Percentiles rank a stretch among this genome's conserved stretches.
Evolutionary conservation across 1,140 invertebrate genomes (phyloP).

Genomic region (Sipha flava): DNA sequence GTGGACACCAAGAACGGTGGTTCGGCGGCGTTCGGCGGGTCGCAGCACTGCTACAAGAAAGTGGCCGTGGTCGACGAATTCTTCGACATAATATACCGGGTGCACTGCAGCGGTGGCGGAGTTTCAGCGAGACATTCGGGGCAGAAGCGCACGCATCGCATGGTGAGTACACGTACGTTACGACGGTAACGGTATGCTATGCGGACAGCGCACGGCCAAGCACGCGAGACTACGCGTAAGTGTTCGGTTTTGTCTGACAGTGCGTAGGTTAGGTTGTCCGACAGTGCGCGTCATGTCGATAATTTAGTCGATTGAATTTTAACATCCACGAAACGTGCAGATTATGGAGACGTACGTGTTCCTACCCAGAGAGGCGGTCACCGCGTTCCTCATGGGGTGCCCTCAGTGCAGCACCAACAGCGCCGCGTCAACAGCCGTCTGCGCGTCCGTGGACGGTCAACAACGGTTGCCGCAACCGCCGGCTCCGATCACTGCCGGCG

Average conservation of each 20-base stretch:
- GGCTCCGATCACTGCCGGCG: neutral
- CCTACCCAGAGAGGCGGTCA: slow-evolving; percentile 87
- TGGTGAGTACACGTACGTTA: slow-evolving; percentile 63
- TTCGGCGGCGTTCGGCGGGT: neutral
- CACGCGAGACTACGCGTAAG: no score
- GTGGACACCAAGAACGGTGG: slow-evolving; percentile 8
- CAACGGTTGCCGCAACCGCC: neutral
- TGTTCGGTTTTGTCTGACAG: no score
- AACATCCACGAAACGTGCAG: slow-evolving; percentile 48
- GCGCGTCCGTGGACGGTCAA: neutral
- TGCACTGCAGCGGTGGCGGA: slow-evolving; percentile 81
- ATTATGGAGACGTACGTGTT: slow-evolving; percentile 94
- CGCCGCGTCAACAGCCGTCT: neutral
- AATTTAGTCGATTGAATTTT: no score
- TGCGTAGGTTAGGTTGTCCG: no score
- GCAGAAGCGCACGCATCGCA: slow-evolving; percentile 90
- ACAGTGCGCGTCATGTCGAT: no score
- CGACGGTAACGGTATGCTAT: no score
- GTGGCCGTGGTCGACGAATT: slow-evolving; percentile 94
- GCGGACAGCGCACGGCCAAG: no score
- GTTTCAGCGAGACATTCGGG: slow-evolving; percentile 83
- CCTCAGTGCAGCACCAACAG: neutral
- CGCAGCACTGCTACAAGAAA: slow-evolving; percentile 58
- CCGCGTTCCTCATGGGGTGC: slow-evolving; percentile 61
- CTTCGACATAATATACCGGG: slow-evolving; percentile 91